Percentiles rank a stretch among this genome's conserved stretches.
Evolutionary conservation across 1,140 invertebrate species (phyloP).

Genomic region (Leptinotarsa texana): DNA sequence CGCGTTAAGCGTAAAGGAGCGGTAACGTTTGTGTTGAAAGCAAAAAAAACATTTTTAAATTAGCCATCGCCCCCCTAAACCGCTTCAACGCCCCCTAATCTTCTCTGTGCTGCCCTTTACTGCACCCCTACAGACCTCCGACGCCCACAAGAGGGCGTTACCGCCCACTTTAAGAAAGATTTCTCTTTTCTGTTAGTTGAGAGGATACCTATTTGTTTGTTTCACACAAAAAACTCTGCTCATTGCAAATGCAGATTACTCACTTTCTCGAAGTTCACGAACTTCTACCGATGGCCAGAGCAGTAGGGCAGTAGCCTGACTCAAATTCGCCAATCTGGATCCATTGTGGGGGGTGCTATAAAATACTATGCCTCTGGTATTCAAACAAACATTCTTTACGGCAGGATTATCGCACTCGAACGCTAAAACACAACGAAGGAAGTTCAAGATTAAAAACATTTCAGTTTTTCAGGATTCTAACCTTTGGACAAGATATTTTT

Average conservation of each 20-base stretch:
- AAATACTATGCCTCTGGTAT: conserved; percentile 75
- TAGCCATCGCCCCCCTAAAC: too few relatives aligned
- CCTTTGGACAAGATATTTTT: conserved; percentile 73
- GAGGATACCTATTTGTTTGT: too few relatives aligned
- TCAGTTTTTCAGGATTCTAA: conserved; percentile 38
- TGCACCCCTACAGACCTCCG: too few relatives aligned
- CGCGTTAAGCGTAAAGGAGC: too few relatives aligned
- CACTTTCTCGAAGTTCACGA: conserved; percentile 74
- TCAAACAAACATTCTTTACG: conserved; percentile 61
- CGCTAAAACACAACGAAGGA: conserved; percentile 48
- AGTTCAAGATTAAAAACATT: neutral
- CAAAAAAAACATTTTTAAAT: too few relatives aligned
- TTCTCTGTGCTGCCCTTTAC: too few relatives aligned
- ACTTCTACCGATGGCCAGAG: conserved; percentile 81
- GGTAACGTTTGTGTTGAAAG: too few relatives aligned
- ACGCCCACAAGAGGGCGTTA: too few relatives aligned
- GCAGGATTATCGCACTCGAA: conserved; percentile 59
- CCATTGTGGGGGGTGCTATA: conserved; percentile 81
- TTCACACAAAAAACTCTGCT: too few relatives aligned
- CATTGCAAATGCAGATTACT: neutral
- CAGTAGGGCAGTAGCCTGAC: conserved; percentile 61
- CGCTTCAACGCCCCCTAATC: too few relatives aligned
- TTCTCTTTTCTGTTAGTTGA: too few relatives aligned
- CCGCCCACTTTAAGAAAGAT: too few relatives aligned
- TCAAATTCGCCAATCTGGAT: conserved; percentile 69